Base-by-base conservation (phyloP, 1,140 invertebrate species). In the Anadara kagoshimensis region DNA sequence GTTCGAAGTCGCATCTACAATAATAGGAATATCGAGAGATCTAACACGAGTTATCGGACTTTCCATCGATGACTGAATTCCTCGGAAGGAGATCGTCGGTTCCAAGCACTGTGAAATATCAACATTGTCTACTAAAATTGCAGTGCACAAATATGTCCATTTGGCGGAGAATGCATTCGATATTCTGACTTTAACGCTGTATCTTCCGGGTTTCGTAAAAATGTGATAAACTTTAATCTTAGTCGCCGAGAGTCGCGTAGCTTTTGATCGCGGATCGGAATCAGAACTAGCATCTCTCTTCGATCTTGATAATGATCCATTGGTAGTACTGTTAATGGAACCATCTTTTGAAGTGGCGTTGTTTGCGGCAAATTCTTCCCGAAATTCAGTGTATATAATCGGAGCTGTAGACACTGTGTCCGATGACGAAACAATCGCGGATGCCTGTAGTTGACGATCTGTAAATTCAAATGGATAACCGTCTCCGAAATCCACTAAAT, bases 401-500 rank as follows among this genome's bases (percentile, higher is more conserved):
- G 29, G 29, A 36, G 29, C 29, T 36, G 29, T 36, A 36, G 29
- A 36, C 2, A 36, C 29, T 36, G 29, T 36, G 29, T 36, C 29
- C 29, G 29, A 36, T 36, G 29, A 36, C 29, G 29, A 7, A 36
- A 36, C 29, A 36, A 36, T 36, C 29, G 29, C 29, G 7, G 29
- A 36, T 36, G 29, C 29, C 7, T 36, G 56, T 3, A 81, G n/a
- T 47, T 78, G 66, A 18, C 56, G 68, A 58, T 77, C 79, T 11
- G 71, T 75, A 56, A 81, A 75, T 1, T 64, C 62, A 77, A 86
- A 82, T 5, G 63, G 73, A 8, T 77, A 76, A 1, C 78, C 79
- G 61, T 85, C 85, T 11, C 83, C 87, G 56, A 87, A 85, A 59
- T 83, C 72, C 10, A 87, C 47, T 24, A 67, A 70, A 51, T 85